A percentile compares a stretch with the other conserved stretches of the same genome.
Evolutionary conservation across 2,888 invertebrate species (phyloP).

Genomic region (Onthophagus sagittarius): DNA sequence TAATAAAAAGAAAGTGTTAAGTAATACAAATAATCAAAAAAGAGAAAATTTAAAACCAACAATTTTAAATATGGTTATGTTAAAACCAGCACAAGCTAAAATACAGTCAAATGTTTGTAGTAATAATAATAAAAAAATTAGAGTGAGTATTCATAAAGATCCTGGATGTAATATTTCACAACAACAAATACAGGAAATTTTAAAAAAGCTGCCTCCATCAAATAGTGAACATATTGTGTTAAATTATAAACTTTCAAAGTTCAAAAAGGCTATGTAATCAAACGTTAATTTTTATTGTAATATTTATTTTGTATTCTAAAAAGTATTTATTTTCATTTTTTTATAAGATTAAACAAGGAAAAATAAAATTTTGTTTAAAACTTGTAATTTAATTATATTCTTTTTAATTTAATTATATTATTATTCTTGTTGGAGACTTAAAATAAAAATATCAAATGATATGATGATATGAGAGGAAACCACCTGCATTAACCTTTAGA

Average conservation of each 20-base stretch:
- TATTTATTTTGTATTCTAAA: too few species aligned
- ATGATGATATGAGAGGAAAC: too few species aligned
- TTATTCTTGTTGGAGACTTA: too few species aligned
- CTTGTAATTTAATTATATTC: too few species aligned
- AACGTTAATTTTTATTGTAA: too few species aligned
- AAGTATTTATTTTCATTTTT: too few species aligned
- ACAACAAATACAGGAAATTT: neutral
- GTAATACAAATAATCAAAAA: neutral
- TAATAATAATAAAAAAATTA: neutral
- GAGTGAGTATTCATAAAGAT: neutral
- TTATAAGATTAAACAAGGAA: too few species aligned
- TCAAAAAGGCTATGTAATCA: neutral
- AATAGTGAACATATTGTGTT: neutral
- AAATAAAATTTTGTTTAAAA: too few species aligned
- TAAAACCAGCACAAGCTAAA: neutral
- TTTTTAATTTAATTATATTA: too few species aligned
- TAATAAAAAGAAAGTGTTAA: neutral
- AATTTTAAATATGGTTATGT: neutral
- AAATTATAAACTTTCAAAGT: neutral
- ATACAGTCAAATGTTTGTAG: neutral
- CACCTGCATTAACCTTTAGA: too few species aligned
- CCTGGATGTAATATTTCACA: neutral
- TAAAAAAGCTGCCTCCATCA: neutral
- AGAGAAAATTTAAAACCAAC: neutral
- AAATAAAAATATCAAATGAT: too few species aligned